These are phyloP conservation scores for Petrocephalus sullivani DNA, from an alignment of 2,797 vertebrate genomes.

Conservation along the genomic window DNA sequence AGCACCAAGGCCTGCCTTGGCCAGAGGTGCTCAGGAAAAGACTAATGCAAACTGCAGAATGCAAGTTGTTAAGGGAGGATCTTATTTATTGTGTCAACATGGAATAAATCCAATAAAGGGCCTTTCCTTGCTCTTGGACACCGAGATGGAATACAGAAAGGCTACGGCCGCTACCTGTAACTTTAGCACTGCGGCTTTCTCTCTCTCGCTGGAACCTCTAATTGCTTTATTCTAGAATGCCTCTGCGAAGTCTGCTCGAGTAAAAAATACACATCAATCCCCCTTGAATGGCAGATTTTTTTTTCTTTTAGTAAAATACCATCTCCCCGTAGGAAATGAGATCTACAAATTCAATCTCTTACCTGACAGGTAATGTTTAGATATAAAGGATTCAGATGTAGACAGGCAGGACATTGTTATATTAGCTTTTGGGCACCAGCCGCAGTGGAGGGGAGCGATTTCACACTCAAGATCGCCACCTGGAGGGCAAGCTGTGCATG, in stretches of 20 bases:
- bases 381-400: conserved; percentile 41
- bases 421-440: conserved; percentile 37
- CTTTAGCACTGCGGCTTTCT: conserved; percentile 17
- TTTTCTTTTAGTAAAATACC: conserved; percentile 50
- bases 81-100: conserved; percentile 42
- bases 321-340: conserved; percentile 53
- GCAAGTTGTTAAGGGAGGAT: conserved; percentile 44
- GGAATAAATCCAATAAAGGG: conserved; percentile 21
- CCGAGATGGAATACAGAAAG: conserved; percentile 15
- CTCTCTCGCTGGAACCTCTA: conserved; percentile 15
- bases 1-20: conserved; percentile 15
- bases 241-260: conserved; percentile 21
- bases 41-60: conserved; percentile 43
- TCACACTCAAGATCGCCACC: conserved; percentile 66
- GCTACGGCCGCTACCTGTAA: background rate
- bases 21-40: conserved; percentile 36
- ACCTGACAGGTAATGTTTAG: conserved; percentile 42
- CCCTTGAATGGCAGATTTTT: conserved; percentile 28
- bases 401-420: conserved; percentile 39
- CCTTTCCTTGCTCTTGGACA: background rate
- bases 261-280: conserved; percentile 36
- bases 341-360: conserved; percentile 47
- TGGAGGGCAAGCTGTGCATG: conserved; percentile 47
- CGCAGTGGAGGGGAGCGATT: conserved; percentile 14
- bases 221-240: conserved; percentile 21